Conservation (phyloP, 1,140 invertebrate species). For the Phortica variegata region DNA sequence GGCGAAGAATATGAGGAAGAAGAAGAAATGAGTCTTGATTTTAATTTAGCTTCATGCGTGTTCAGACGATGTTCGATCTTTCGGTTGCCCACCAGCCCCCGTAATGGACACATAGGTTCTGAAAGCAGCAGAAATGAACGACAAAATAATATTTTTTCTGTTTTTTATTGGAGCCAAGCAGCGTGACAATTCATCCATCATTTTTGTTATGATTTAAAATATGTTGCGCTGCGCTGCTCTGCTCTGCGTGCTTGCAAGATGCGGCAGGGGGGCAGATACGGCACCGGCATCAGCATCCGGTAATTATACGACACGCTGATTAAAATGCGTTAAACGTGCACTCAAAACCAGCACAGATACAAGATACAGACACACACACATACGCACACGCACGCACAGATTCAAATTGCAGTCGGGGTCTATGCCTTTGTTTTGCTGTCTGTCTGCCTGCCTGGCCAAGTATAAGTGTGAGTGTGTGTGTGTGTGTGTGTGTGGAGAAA, state of each 20-base stretch:
- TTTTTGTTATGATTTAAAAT: slow-evolving; percentile 51
- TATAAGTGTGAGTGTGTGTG: too few species aligned
- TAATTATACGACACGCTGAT: slow-evolving; percentile 54
- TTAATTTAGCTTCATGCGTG: slow-evolving; percentile 36
- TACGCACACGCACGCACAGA: slow-evolving; percentile 4
- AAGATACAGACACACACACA: not conserved
- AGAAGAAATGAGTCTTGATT: slow-evolving; percentile 32
- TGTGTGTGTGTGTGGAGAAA: too few species aligned
- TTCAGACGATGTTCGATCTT: too few species aligned
- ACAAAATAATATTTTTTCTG: slow-evolving; percentile 41
- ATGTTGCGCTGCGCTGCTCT: slow-evolving; percentile 9
- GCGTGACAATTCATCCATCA: slow-evolving; percentile 54
- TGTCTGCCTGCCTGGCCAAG: too few species aligned
- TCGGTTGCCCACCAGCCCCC: too few species aligned
- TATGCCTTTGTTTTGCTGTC: not conserved
- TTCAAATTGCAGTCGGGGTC: not conserved
- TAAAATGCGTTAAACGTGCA: slow-evolving; percentile 47
- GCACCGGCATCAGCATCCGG: slow-evolving; percentile 44
- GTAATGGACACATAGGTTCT: too few species aligned
- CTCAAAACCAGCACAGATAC: slow-evolving; percentile 1
- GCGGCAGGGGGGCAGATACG: not conserved
- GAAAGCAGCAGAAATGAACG: slow-evolving; percentile 33
- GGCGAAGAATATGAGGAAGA: not conserved
- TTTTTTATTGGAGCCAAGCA: slow-evolving; percentile 54
- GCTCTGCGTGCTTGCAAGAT: not conserved